Percentiles rank a stretch among this genome's conserved stretches.
phyloP scores from a whole-genome alignment of 1,140 invertebrate species.

The Heliconius eleuchia region DNA sequence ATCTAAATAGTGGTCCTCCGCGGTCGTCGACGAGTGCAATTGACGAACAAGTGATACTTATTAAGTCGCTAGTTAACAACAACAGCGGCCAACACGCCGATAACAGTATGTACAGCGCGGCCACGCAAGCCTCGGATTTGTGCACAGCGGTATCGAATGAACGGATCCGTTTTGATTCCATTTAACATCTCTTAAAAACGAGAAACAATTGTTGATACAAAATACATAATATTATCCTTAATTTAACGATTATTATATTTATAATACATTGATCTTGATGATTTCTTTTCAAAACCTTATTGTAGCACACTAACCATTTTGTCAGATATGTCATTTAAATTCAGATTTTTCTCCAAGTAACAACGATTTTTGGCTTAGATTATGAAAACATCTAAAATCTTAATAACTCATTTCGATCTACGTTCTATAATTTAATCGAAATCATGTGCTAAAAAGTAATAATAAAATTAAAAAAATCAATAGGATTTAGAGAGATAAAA shows the following conservation, averaged over 20 bases:
- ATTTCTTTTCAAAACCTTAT: conserved; percentile 74
- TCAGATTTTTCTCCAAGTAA: conserved; percentile 79
- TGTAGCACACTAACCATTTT: conserved; percentile 81
- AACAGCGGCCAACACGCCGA: conserved; percentile 59
- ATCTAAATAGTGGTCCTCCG: conserved; percentile 65
- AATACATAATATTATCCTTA: conserved; percentile 78
- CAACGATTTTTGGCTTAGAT: conserved; percentile 71
- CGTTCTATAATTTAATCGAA: conserved; percentile 58
- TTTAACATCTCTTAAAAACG: conserved; percentile 73
- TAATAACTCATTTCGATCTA: conserved; percentile 58
- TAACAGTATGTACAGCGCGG: conserved; percentile 59
- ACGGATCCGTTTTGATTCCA: conserved; percentile 52
- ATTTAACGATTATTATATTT: conserved; percentile 77
- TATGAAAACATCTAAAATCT: conserved; percentile 63
- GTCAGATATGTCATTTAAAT: conserved; percentile 81
- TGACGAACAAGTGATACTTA: conserved; percentile 80
- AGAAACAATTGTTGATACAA: conserved; percentile 78
- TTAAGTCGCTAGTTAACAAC: conserved; percentile 76
- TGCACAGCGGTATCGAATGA: conserved; percentile 76
- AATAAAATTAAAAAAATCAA: conserved; percentile 50
- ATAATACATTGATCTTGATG: conserved; percentile 79
- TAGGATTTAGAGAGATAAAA: conserved; percentile 44
- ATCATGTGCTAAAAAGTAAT: conserved; percentile 56
- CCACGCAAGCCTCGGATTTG: conserved; percentile 46
- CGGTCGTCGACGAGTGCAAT: conserved; percentile 73